These are phyloP conservation scores for Eutrigla gurnardus DNA, from an alignment of 2,797 vertebrate species.

Conservation along the genomic window DNA sequence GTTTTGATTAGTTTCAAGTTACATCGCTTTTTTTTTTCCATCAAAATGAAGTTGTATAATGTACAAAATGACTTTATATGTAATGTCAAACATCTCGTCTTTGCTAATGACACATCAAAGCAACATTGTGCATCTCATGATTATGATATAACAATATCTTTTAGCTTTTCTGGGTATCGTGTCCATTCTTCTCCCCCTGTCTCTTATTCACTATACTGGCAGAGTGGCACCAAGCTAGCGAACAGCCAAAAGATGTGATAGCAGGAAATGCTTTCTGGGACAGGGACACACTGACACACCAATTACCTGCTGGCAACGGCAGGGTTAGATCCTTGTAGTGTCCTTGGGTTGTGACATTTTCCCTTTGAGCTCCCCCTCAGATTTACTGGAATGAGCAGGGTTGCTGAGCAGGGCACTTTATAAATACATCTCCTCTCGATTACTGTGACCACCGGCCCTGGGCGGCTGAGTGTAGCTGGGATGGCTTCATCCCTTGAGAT, in stretches of 20 bases:
- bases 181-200: constrained; percentile 2
- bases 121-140: constrained; percentile 2
- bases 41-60: background rate
- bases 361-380: constrained; percentile 76
- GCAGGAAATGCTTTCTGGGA: constrained; percentile 65
- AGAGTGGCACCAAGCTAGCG: constrained; percentile 16
- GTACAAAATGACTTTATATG: background rate
- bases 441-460: constrained; percentile 77
- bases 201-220: constrained; percentile 26
- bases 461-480: constrained; percentile 63
- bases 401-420: constrained; percentile 85
- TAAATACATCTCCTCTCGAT: constrained; percentile 85
- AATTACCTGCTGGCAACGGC: constrained; percentile 73
- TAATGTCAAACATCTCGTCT: background rate
- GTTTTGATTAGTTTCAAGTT: background rate
- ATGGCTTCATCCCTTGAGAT: constrained; percentile 83
- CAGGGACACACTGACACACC: constrained; percentile 71
- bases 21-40: background rate
- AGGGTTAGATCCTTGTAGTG: constrained; percentile 72
- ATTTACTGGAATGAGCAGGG: constrained; percentile 83
- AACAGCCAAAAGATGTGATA: constrained; percentile 53
- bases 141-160: background rate
- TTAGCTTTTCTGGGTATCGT: background rate
- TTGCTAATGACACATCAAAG: background rate
- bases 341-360: constrained; percentile 86